These are phyloP conservation scores for Eudemis profundana DNA, from an alignment of 2,888 invertebrate species.

Conservation along the genomic window DNA sequence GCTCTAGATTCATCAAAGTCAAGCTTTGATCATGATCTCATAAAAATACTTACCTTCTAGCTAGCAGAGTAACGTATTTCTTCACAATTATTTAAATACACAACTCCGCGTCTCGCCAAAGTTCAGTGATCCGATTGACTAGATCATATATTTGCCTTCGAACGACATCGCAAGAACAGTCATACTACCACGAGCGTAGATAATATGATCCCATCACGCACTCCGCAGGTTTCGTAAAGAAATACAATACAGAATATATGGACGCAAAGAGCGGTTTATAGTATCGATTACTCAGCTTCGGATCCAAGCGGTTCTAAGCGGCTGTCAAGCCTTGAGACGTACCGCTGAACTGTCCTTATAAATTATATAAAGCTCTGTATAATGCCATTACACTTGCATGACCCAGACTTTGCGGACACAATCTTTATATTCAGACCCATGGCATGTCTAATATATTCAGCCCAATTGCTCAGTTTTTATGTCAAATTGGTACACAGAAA, in stretches of 20 bases:
- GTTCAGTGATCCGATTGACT: constrained; percentile 1
- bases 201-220: constrained; percentile 40
- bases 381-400: constrained; percentile 10
- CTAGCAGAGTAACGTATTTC: background rate
- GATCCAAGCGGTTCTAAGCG: constrained; percentile 59
- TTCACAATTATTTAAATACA: constrained; percentile 6
- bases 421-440: background rate
- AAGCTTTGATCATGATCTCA: background rate
- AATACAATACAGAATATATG: constrained; percentile 58
- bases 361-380: constrained; percentile 13
- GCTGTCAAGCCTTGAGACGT: constrained; percentile 48
- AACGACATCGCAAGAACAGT: background rate
- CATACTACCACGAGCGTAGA: background rate
- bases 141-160: constrained; percentile 8
- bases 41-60: background rate
- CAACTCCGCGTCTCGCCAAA: background rate
- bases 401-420: background rate
- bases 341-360: constrained; percentile 17
- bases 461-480: constrained; percentile 11
- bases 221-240: constrained; percentile 42
- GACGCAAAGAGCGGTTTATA: constrained; percentile 48
- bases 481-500: constrained; percentile 22
- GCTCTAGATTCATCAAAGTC: constrained; percentile 4
- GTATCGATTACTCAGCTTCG: constrained; percentile 56
- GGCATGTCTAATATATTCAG: constrained; percentile 20